Conservation (phyloP, 2,797 vertebrate genomes). For the Notamacropus eugenii region DNA sequence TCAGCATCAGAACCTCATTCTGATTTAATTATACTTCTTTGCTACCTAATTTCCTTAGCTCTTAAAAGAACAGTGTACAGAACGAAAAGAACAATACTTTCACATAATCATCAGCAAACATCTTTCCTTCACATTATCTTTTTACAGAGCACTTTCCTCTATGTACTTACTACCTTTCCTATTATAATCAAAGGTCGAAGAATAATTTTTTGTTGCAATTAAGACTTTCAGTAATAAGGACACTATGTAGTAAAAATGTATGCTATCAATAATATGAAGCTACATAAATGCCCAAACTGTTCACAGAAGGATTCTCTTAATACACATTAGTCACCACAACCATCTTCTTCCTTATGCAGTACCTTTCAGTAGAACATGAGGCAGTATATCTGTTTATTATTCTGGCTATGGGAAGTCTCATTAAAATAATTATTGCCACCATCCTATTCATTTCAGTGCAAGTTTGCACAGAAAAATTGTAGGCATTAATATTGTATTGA, state of each 20-base stretch:
- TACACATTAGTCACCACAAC: conserved; percentile 76
- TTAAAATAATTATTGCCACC: conserved; percentile 79
- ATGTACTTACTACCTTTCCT: conserved; percentile 71
- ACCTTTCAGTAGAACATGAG: conserved; percentile 66
- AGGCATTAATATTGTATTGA: conserved; percentile 41
- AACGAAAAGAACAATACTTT: conserved; percentile 64
- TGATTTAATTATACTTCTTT: conserved; percentile 74
- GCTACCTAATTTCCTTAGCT: conserved; percentile 76
- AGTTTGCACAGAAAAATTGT: conserved; percentile 53
- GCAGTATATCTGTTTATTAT: conserved; percentile 69
- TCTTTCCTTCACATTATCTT: conserved; percentile 70
- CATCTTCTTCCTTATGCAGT: neutral
- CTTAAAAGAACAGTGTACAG: conserved; percentile 65
- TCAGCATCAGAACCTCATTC: conserved; percentile 71
- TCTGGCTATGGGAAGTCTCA: conserved; percentile 72
- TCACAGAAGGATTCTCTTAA: conserved; percentile 73
- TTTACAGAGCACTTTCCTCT: conserved; percentile 63
- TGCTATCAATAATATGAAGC: conserved; percentile 78
- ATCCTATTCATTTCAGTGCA: conserved; percentile 76
- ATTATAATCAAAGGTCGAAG: conserved; percentile 72
- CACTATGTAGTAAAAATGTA: conserved; percentile 77
- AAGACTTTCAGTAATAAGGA: conserved; percentile 74
- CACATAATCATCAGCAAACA: conserved; percentile 68
- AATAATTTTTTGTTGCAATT: conserved; percentile 79
- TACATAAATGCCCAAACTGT: conserved; percentile 76